Conservation (phyloP, 35 echinoderm and acorn worm species). For the Apostichopus californicus region DNA sequence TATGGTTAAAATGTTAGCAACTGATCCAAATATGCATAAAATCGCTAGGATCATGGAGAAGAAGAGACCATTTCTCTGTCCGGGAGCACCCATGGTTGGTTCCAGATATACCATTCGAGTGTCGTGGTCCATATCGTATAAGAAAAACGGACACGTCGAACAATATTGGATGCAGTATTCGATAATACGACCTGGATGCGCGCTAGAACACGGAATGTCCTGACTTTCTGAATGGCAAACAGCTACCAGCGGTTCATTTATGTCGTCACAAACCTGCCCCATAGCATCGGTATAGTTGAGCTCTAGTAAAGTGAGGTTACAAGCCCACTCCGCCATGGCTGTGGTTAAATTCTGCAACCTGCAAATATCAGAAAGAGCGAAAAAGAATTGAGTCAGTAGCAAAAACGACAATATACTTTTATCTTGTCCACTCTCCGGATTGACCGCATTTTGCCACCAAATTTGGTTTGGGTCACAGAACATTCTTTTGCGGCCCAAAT, state of each 20-base stretch:
- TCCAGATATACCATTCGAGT: background rate
- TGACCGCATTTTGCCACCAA: no score
- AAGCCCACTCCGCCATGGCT: background rate
- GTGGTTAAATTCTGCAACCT: no score
- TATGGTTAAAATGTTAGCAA: constrained; percentile 90
- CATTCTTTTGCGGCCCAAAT: no score
- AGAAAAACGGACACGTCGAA: background rate
- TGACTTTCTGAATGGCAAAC: background rate
- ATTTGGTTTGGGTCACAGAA: no score
- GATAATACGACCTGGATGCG: background rate
- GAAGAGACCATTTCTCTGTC: constrained; percentile 37
- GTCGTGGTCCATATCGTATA: background rate
- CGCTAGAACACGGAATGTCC: background rate
- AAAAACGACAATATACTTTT: no score
- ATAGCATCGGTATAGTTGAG: background rate
- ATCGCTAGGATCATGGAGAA: constrained; percentile 59
- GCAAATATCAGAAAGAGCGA: no score
- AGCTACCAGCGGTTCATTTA: background rate
- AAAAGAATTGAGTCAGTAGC: no score
- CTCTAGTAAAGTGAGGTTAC: background rate
- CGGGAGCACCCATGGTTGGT: background rate
- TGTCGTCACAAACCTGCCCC: background rate
- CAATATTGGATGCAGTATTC: background rate
- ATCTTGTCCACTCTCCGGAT: no score
- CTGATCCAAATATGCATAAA: constrained; percentile 71